Evolutionary conservation across 1,140 invertebrate species (phyloP), one percentile per base, ranked within the genome.

Genomic region (Drosophila varians): DNA sequence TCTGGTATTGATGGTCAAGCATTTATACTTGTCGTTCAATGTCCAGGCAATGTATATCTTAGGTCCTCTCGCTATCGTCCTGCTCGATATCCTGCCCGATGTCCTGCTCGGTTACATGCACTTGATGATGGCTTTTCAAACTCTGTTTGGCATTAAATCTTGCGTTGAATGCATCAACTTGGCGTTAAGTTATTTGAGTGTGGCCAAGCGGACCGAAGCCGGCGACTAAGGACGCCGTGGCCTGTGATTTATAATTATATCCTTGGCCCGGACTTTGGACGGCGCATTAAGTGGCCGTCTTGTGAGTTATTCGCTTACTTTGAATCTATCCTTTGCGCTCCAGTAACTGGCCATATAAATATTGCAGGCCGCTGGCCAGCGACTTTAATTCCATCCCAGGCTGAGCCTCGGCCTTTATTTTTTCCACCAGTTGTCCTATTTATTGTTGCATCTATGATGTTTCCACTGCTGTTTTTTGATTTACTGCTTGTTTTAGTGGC

Each of bases 11-110:
- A 84, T 84, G 79, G 66, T 47, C 40, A 57, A 58, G 56, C 66
- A 84, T 86, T 86, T 86, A 60, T 84, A 86, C 71, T 84, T 83
- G 74, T 83, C 80, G 71, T 79, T 79, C 80, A 76, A 75, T 73
- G 57, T 79, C 61, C 57, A 52, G 58, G 28, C 75, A 47, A 71
- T 79, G 82, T 72, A 62, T 72, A 79, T 79, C 54, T 34, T 47
- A 23, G 45, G 46, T 66, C 23, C 40, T 66, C 61, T 16, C 8
- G 36, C 14, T 16, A 16, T 47, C 28, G 28, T 68, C 34, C 36
- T 42, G 38, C 25, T 19, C 34, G 68, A 52, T 23, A 46, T 42
- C 42, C 57, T 25, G 58, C 12, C 19, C 31, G 18, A 72, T 73
- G 69, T 73, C 69, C 68, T 62, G 64, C 61, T 60, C 57, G 58